Conservation (phyloP, 2,888 invertebrate genomes). For the Rhagium mordax region DNA sequence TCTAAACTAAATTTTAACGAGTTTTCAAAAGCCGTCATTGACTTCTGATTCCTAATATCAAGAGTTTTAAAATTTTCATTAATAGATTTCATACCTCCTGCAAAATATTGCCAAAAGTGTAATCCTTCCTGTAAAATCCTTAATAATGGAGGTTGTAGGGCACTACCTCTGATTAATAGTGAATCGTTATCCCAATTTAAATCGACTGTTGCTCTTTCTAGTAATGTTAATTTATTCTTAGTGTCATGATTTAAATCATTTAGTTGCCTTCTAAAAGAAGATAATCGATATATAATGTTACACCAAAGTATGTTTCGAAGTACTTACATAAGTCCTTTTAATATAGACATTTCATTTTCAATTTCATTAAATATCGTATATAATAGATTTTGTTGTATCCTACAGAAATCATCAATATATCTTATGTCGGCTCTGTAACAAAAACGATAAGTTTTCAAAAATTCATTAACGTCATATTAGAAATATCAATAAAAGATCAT, state of each 20-base stretch:
- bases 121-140: slow-evolving; percentile 61
- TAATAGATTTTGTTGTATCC: slow-evolving; percentile 69
- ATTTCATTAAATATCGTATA: slow-evolving; percentile 70
- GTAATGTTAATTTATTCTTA: slow-evolving; percentile 58
- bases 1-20: slow-evolving; percentile 61
- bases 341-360: slow-evolving; percentile 69
- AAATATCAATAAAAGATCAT: too few species aligned
- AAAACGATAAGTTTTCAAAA: too few species aligned
- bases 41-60: slow-evolving; percentile 57
- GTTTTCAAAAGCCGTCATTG: slow-evolving; percentile 55
- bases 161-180: slow-evolving; percentile 61
- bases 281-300: too few species aligned
- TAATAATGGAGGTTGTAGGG: slow-evolving; percentile 63
- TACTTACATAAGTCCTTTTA: slow-evolving; percentile 60
- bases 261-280: slow-evolving; percentile 59
- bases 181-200: slow-evolving; percentile 62
- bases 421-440: slow-evolving; percentile 69
- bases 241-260: slow-evolving; percentile 60
- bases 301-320: background rate
- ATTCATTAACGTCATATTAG: too few species aligned
- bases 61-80: slow-evolving; percentile 56
- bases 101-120: slow-evolving; percentile 61
- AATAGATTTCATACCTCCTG: slow-evolving; percentile 56
- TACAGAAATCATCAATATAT: slow-evolving; percentile 70
- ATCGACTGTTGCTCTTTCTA: slow-evolving; percentile 60